phyloP scores from a whole-genome alignment of 2,797 vertebrate species.

The Gobionotothen gibberifrons region DNA sequence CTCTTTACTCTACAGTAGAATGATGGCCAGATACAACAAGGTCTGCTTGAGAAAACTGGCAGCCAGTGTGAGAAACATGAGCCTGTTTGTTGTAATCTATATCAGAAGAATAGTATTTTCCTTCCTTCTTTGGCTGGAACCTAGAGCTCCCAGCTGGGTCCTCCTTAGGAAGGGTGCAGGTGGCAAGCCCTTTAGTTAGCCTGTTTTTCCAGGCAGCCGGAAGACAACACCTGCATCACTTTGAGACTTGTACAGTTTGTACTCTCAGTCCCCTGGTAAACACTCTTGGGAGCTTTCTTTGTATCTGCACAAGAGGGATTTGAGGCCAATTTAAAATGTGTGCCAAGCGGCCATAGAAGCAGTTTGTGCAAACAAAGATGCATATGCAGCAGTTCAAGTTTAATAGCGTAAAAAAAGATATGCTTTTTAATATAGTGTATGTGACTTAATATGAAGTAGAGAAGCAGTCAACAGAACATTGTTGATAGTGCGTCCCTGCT shows the following conservation, averaged over 20 bases:
- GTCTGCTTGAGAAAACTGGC: slow-evolving; percentile 17
- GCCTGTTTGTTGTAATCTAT: slow-evolving; percentile 19
- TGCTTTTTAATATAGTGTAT: background rate
- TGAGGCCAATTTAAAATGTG: slow-evolving; percentile 11
- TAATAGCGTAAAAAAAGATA: background rate
- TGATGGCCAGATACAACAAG: background rate
- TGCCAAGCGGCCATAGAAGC: slow-evolving; percentile 1
- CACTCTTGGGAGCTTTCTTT: slow-evolving; percentile 28
- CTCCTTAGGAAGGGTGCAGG: slow-evolving; percentile 23
- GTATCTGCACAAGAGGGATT: slow-evolving; percentile 13
- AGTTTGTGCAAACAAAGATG: slow-evolving; percentile 18
- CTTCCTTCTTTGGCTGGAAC: slow-evolving; percentile 19
- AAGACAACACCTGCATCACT: slow-evolving; percentile 47
- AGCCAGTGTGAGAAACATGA: background rate
- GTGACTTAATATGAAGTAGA: slow-evolving; percentile 3
- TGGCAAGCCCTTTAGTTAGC: slow-evolving; percentile 13
- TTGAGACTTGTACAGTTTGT: slow-evolving; percentile 32
- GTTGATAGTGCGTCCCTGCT: slow-evolving; percentile 25
- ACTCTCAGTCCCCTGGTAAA: slow-evolving; percentile 21
- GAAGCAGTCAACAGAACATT: slow-evolving; percentile 1
- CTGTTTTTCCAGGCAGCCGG: slow-evolving; percentile 26
- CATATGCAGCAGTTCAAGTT: slow-evolving; percentile 18
- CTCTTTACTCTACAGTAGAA: background rate
- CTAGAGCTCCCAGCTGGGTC: slow-evolving; percentile 18
- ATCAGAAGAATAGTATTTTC: slow-evolving; percentile 12